Percentiles rank a stretch among this genome's conserved stretches.
These are phyloP conservation scores for Drosophila sp. DNA, from an alignment of 1,140 invertebrate genomes.

Conservation along the genomic window DNA sequence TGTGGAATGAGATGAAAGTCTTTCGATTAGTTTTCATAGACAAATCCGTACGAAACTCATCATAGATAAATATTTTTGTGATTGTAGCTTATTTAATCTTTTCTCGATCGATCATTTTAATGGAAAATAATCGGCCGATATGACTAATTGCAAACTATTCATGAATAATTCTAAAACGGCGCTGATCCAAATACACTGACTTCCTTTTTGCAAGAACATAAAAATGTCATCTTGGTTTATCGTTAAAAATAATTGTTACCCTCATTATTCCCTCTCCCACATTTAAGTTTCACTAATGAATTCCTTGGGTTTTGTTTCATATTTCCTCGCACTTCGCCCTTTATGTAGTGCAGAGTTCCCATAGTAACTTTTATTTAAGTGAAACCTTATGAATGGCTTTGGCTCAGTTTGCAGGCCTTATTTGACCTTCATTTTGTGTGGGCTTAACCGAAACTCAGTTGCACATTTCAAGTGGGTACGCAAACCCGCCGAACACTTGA, in stretches of 20 bases:
- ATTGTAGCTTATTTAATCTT: too few relatives aligned
- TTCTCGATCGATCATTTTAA: too few relatives aligned
- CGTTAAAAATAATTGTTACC: neutral
- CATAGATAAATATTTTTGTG: too few relatives aligned
- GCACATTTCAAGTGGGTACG: constrained; percentile 11
- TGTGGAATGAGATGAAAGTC: too few relatives aligned
- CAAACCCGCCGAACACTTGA: constrained; percentile 42
- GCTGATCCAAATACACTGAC: too few relatives aligned
- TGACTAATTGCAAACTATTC: too few relatives aligned
- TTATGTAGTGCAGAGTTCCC: constrained; percentile 2
- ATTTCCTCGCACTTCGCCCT: neutral
- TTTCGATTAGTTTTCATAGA: too few relatives aligned
- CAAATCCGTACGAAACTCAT: too few relatives aligned
- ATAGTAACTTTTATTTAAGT: constrained; percentile 18
- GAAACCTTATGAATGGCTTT: constrained; percentile 16
- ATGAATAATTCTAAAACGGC: too few relatives aligned
- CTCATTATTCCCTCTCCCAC: neutral
- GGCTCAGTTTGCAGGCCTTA: constrained; percentile 20
- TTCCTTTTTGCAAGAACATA: too few relatives aligned
- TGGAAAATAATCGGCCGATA: too few relatives aligned
- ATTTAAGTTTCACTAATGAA: neutral
- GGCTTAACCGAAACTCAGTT: constrained; percentile 15
- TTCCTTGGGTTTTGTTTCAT: neutral
- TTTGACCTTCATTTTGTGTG: constrained; percentile 34
- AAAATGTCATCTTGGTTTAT: too few relatives aligned